Conservation (phyloP, 2,113 vertebrate genomes). For the Ochotona princeps region DNA sequence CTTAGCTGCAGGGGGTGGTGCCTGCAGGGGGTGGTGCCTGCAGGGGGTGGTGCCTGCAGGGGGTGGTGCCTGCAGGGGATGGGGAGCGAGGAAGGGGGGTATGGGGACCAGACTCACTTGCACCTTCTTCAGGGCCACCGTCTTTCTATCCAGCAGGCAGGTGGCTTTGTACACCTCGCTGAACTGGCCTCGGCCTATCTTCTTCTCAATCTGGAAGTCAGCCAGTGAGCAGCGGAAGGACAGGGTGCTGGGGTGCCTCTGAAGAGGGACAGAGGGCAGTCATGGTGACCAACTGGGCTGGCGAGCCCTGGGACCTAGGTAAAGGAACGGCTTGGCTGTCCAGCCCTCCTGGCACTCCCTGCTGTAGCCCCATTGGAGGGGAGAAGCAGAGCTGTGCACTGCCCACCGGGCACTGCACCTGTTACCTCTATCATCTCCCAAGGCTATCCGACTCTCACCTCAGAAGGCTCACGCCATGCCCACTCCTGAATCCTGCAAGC, state of each 20-base stretch:
- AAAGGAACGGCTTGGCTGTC: not conserved
- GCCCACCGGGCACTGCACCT: fast-evolving
- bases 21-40: too few species aligned
- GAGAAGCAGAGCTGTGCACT: not conserved
- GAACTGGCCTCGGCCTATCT: slow-evolving; percentile 92
- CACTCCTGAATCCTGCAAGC: not conserved
- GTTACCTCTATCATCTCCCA: too few species aligned
- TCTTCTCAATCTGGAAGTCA: slow-evolving; percentile 91
- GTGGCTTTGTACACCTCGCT: slow-evolving; percentile 91
- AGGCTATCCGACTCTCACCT: not conserved
- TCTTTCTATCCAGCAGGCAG: slow-evolving; percentile 89
- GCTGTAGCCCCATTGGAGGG: not conserved
- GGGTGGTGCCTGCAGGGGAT: too few species aligned
- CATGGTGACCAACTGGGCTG: not conserved
- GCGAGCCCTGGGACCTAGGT: too few species aligned
- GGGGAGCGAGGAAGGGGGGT: too few species aligned
- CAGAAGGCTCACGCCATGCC: not conserved
- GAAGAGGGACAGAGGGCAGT: not conserved
- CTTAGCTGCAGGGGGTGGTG: too few species aligned
- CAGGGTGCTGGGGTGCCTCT: slow-evolving; percentile 84
- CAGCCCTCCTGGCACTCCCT: too few species aligned
- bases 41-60: too few species aligned
- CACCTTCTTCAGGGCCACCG: slow-evolving; percentile 90
- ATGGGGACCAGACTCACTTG: slow-evolving; percentile 81
- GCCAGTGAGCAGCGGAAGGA: slow-evolving; percentile 88